A percentile compares a stretch with the other conserved stretches of the same genome.
phyloP scores from a whole-genome alignment of 2,113 vertebrate genomes.

The Taxidea taxus region DNA sequence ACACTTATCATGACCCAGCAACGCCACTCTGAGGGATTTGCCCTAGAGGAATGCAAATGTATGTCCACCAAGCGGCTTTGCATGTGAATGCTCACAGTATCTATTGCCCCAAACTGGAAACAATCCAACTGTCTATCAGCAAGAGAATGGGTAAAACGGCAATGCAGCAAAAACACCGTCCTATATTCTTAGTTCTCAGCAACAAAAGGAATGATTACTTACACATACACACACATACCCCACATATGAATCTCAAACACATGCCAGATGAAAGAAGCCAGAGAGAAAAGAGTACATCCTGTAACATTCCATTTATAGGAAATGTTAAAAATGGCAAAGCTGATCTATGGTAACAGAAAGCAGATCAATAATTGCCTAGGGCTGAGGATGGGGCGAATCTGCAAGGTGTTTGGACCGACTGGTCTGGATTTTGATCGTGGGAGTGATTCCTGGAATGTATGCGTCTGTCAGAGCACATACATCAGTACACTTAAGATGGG shows the following conservation, averaged over 20 bases:
- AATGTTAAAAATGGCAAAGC: neutral
- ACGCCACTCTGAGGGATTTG: neutral
- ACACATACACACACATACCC: neutral
- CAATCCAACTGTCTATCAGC: neutral
- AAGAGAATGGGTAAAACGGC: neutral
- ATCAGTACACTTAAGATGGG: neutral
- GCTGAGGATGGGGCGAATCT: neutral
- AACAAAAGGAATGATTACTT: neutral
- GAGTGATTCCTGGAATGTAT: neutral
- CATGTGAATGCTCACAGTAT: neutral
- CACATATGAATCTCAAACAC: neutral
- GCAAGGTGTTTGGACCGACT: neutral
- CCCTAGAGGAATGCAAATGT: neutral
- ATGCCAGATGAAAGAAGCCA: neutral
- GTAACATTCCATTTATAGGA: neutral
- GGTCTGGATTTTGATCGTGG: neutral
- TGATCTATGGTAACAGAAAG: neutral
- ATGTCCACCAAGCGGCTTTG: neutral
- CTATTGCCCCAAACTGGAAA: neutral
- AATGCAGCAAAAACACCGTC: neutral
- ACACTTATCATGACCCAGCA: neutral
- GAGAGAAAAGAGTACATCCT: neutral
- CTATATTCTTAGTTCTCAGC: neutral
- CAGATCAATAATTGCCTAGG: neutral
- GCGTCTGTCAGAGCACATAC: neutral